Conservation (phyloP, 2,113 vertebrate species). For the Potamarius usumacintae region DNA sequence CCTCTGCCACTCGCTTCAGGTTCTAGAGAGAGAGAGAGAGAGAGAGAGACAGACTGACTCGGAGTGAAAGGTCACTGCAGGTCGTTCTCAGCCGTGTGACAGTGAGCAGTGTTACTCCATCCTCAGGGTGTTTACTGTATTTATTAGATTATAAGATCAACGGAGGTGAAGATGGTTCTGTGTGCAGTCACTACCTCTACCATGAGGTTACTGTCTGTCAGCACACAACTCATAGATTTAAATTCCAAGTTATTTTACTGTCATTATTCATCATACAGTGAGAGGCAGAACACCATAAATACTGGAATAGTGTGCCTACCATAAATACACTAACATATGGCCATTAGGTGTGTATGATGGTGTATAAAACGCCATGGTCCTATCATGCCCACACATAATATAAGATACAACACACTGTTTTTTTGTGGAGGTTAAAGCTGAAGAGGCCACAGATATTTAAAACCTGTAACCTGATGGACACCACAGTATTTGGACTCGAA, state of each 20-base stretch:
- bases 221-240: neutral
- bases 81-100: neutral
- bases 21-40: constrained; percentile 74
- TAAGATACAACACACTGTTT: too few species aligned
- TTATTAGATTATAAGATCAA: neutral
- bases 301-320: neutral
- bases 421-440: too few species aligned
- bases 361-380: neutral
- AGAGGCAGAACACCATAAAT: neutral
- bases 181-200: neutral
- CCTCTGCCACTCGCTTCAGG: constrained; percentile 93
- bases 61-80: neutral
- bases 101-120: neutral
- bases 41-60: neutral
- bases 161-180: neutral
- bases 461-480: neutral
- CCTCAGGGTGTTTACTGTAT: neutral
- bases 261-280: neutral
- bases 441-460: too few species aligned
- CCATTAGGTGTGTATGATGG: neutral
- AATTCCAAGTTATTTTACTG: neutral
- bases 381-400: neutral
- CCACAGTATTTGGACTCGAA: too few species aligned
- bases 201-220: neutral
- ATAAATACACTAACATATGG: neutral